Evolutionary conservation across 1,140 invertebrate genomes (phyloP), one percentile per base, ranked within the genome.

Genomic region (Coelopa frigida): DNA sequence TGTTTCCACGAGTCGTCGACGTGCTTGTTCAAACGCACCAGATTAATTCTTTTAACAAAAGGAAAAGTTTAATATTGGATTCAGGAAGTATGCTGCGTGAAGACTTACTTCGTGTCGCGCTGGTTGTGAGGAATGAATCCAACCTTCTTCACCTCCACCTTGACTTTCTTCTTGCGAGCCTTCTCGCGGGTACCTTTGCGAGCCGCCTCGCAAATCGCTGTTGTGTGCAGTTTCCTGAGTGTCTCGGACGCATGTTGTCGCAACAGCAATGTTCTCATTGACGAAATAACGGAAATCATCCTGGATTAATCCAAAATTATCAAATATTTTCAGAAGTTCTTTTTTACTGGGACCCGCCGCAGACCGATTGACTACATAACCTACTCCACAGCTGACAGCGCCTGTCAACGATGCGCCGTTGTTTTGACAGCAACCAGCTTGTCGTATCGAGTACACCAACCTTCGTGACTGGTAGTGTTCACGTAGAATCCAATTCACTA

Each of bases 161-260:
- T 84, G 27, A 83, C 76, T 70, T 84, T 86, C 38, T 81, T 80
- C 42, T 83, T 81, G 20, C 74, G 73, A 10, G 75, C 77, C 56
- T 79, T 83, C 48, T 83, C 84, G 52, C 86, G 75, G 5, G 84
- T 87, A 47, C 85, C 82, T 70, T 83, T 87, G 45, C 85, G 75
- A 8, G 85, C 84, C 12, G 84, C 84, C 58, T 75, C 73, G 38
- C 57, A 67, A 10, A 72, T 56, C 17, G 71, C 55, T 2, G 70
- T 67, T n/a, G 72, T 63, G 55, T 68, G 62, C 29, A 69, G 38
- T 22, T 38, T 52, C 3, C 62, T 51, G n/a, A 62, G 14, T 0
- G 41, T 27, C 14, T 61, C 61, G 4, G 46, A 39, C 1, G 55
- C 15, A 7, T 35, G 26, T 24, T 33, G 32, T 36, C 61, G 61